Evolutionary conservation across 2,888 invertebrate genomes (phyloP).

Genomic region (Chloroclysta siterata): DNA sequence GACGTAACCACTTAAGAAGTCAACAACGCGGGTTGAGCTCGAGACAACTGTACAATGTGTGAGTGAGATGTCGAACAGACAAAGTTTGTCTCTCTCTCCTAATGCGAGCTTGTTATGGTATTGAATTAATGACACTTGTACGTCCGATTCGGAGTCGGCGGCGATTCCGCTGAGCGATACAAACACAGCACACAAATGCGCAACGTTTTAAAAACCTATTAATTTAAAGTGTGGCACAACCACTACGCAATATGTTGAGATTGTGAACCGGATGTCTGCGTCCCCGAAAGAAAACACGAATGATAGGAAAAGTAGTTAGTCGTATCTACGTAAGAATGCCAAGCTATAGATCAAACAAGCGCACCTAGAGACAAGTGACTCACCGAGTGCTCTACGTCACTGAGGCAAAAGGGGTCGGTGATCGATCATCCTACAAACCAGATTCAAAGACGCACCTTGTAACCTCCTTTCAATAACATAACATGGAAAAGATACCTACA

Average conservation of each 20-base stretch:
- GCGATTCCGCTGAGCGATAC: constrained; percentile 26
- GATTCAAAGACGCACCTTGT: constrained; percentile 2
- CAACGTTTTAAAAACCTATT: constrained; percentile 29
- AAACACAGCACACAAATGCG: constrained; percentile 37
- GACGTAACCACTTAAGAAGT: constrained; percentile 16
- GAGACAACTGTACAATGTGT: constrained; percentile 31
- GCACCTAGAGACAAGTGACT: constrained; percentile 40
- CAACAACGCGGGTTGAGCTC: constrained; percentile 22
- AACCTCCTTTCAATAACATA: not conserved
- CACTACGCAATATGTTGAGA: constrained; percentile 35
- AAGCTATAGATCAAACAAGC: constrained; percentile 38
- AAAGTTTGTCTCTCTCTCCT: constrained; percentile 31
- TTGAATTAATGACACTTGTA: constrained; percentile 43
- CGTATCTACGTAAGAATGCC: constrained; percentile 13
- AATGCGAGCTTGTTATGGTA: constrained; percentile 39
- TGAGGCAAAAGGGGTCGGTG: constrained; percentile 27
- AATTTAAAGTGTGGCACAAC: constrained; percentile 28
- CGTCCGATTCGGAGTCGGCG: constrained; percentile 28
- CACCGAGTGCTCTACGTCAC: constrained; percentile 33
- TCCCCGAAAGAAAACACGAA: constrained; percentile 21
- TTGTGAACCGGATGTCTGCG: constrained; percentile 28
- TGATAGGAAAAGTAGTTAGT: constrained; percentile 26
- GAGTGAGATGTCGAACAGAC: constrained; percentile 38
- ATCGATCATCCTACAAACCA: constrained; percentile 31
- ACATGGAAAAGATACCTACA: not conserved